Conservation (phyloP, 2,113 vertebrate species). For the Callaeas wilsoni region DNA sequence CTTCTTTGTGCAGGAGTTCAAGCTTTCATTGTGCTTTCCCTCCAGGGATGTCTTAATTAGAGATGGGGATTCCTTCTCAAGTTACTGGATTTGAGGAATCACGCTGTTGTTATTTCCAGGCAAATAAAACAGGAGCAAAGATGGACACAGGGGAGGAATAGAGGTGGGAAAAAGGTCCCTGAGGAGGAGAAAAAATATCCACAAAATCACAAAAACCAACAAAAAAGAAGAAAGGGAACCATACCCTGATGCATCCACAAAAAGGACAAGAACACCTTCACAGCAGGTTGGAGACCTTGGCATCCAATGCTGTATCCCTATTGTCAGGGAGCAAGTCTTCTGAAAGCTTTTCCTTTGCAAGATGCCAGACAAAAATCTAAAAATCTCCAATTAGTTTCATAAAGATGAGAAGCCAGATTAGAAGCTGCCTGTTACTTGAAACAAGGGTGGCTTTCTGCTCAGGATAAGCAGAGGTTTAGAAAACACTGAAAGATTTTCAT, state of each 20-base stretch:
- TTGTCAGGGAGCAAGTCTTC: background rate
- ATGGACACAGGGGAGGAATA: background rate
- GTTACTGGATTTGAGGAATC: background rate
- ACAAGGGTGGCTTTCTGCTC: background rate
- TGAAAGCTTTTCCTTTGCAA: background rate
- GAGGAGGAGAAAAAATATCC: background rate
- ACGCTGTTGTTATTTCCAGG: background rate
- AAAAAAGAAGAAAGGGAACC: background rate
- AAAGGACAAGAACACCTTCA: background rate
- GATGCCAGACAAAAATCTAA: background rate
- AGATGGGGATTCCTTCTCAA: constrained; percentile 16
- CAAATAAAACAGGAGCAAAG: background rate
- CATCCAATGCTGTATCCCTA: background rate
- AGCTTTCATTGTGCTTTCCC: constrained; percentile 10
- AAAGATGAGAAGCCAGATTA: background rate
- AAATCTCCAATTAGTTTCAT: background rate
- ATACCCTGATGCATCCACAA: background rate
- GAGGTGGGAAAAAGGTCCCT: background rate
- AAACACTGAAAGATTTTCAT: background rate
- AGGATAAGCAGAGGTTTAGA: background rate
- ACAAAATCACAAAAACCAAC: too few species aligned
- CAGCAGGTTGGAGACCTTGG: background rate
- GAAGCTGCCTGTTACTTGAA: background rate
- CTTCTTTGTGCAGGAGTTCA: constrained; percentile 12
- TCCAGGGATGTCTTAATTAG: constrained; percentile 19